Conservation (phyloP, 2,113 vertebrate genomes). For the Callithrix jacchus region DNA sequence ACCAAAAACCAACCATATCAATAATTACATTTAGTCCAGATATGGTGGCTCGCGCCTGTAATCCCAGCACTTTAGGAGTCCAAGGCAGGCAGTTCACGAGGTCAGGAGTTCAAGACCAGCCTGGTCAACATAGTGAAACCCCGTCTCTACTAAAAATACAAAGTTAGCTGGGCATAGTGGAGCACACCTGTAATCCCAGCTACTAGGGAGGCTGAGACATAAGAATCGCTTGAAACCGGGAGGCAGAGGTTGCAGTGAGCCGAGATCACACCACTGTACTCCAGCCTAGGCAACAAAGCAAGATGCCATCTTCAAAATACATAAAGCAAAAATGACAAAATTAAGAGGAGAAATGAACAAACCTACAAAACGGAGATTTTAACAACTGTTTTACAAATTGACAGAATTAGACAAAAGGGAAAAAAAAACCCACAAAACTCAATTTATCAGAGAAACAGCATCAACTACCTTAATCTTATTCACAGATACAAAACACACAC, state of each 20-base stretch:
- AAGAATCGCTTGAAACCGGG: too few species aligned
- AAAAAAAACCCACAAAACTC: neutral
- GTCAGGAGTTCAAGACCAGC: neutral
- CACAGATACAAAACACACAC: neutral
- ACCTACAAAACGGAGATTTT: neutral
- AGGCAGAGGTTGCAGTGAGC: too few species aligned
- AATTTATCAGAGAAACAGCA: neutral
- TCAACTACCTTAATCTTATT: neutral
- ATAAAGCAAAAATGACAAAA: neutral
- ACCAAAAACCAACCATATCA: neutral
- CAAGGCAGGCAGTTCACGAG: neutral
- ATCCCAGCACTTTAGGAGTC: neutral
- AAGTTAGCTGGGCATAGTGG: too few species aligned
- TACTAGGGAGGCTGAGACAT: too few species aligned
- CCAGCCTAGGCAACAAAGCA: too few species aligned
- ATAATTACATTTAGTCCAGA: neutral
- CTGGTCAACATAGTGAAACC: neutral
- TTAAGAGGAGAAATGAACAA: conserved; percentile 34
- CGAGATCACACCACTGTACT: too few species aligned
- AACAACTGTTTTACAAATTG: neutral
- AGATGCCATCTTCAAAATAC: neutral
- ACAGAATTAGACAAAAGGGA: neutral
- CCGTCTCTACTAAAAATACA: too few species aligned
- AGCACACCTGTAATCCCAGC: too few species aligned
- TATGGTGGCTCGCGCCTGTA: neutral